Evolutionary conservation across 2,797 vertebrate genomes (phyloP).

Genomic region (Galagoides demidoff): DNA sequence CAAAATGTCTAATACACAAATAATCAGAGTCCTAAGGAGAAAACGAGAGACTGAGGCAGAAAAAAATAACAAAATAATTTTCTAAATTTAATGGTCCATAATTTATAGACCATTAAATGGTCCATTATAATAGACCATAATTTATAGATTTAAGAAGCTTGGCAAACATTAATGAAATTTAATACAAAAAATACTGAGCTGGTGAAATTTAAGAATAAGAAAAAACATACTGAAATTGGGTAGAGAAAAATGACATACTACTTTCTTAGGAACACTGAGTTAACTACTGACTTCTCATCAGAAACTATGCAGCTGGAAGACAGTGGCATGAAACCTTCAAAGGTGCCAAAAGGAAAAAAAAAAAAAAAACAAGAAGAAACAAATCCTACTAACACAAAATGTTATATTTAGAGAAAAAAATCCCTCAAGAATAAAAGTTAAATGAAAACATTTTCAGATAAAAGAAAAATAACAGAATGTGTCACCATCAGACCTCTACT

Average conservation of each 20-base stretch:
- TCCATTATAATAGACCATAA: neutral
- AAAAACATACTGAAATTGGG: neutral
- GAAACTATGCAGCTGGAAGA: neutral
- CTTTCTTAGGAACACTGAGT: neutral
- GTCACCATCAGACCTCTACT: neutral
- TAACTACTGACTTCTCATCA: neutral
- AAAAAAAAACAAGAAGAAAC: neutral
- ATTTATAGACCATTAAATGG: neutral
- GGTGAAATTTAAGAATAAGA: neutral
- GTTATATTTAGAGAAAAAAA: neutral
- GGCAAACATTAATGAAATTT: neutral
- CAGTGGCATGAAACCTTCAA: neutral
- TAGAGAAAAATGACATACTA: neutral
- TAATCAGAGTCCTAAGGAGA: neutral
- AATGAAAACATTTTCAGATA: constrained; percentile 29
- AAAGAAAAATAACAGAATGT: neutral
- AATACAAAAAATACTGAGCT: neutral
- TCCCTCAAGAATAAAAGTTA: neutral
- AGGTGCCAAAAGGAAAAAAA: neutral
- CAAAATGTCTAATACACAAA: neutral
- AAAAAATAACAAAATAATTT: neutral
- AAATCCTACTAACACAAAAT: neutral
- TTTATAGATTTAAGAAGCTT: neutral
- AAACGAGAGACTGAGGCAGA: neutral
- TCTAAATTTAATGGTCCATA: neutral